Evolutionary conservation across 2,888 invertebrate genomes (phyloP), one percentile per base, ranked within the genome.

Genomic region (Eupithecia subfuscata): DNA sequence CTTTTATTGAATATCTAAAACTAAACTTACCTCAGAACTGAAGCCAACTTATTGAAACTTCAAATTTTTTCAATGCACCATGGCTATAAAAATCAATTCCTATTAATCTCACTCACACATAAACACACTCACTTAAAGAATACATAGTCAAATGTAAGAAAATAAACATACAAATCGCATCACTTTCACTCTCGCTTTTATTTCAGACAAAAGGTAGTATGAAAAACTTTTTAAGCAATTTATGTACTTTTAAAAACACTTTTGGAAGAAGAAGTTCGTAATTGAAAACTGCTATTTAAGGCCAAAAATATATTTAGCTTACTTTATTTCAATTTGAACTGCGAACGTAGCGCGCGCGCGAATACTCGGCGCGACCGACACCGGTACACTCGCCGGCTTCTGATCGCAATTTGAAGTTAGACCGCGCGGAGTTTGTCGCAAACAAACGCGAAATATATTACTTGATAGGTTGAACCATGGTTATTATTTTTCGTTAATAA

Each of bases 371-470:
- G 84, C 80, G 81, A 84, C 83, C 83, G 82, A 85, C 84, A 88
- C 86, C 87, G 86, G 82, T 82, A 64, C 80, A 73, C 83, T 78
- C 83, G 78, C 37, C 86, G 86, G 82, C 84, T 82, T 82, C 82
- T 83, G 80, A 82, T 83, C 81, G 84, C 84, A 82, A 82, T 85
- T 84, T 84, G 84, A 85, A 83, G 79, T 84, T 82, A 78, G 81
- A 81, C 82, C 82, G 81, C 86, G 86, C 86, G 86, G 68, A 68
- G 43, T 22, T 45, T 40, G 43, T 22, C 68, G 40, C 34, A 18
- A 34, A 64, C 64, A 34, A 16, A 64, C 64, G 75, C 73, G 52
- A 75, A 52, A 75, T 68, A 75, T 68, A 71, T 64, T 70, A 52
- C 22, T 67, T 18, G 18, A 64, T 37, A 7, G n/a, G n/a, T 64